A percentile compares a stretch with the other conserved stretches of the same genome.
These are phyloP conservation scores for Aphaenogaster rudis DNA, from an alignment of 1,140 invertebrate species.

Conservation along the genomic window DNA sequence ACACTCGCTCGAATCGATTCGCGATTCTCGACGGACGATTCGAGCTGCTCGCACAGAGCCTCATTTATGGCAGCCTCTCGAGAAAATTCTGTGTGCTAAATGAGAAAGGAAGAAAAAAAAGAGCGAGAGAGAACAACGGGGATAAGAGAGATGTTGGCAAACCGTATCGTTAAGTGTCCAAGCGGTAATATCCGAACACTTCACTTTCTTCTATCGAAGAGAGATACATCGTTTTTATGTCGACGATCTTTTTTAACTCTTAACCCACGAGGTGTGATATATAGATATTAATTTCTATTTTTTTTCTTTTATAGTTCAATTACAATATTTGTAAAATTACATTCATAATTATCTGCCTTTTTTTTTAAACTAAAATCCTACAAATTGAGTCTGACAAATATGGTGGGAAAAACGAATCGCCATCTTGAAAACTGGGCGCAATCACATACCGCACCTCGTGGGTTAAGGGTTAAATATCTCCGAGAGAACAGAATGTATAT, in stretches of 20 bases:
- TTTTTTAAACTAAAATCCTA: no score
- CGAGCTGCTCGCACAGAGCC: slow-evolving; percentile 45
- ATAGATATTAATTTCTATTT: no score
- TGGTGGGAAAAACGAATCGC: no score
- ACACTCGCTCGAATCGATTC: slow-evolving; percentile 45
- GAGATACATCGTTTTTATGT: background rate
- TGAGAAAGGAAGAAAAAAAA: background rate
- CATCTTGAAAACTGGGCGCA: no score
- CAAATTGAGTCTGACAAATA: no score
- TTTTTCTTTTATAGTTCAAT: no score
- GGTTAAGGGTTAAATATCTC: background rate
- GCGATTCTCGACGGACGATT: slow-evolving; percentile 49
- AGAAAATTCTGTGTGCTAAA: background rate
- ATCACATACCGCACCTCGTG: no score
- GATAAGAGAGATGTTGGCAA: background rate
- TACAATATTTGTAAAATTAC: no score
- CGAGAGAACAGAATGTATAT: background rate
- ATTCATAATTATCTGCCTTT: no score
- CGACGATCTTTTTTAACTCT: background rate
- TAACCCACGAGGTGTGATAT: no score
- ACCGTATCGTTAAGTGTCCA: background rate
- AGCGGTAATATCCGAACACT: background rate
- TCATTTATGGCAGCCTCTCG: background rate
- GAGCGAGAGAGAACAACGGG: background rate
- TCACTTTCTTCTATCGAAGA: background rate